Evolutionary conservation across 2,888 invertebrate species (phyloP), one percentile per base, ranked within the genome.

Genomic region (Tolmerus cingulatus): DNA sequence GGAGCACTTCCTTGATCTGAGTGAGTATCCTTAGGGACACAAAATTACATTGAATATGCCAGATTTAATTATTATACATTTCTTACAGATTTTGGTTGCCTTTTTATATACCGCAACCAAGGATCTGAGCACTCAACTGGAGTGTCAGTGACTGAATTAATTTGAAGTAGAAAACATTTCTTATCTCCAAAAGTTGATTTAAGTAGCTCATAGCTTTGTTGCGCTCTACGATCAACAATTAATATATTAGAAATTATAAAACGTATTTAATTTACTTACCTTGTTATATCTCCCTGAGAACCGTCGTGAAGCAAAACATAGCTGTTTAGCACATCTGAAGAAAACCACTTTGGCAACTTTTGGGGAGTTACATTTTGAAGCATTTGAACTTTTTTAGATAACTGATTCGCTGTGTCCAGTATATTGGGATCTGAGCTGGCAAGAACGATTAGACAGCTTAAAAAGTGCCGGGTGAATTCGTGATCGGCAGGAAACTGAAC

Each of bases 401-500:
- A 93, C 89, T 95, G 94, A 90, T 96, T 95, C 90, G 98, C 96
- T 89, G 96, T 95, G 89, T 97, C 97, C 88, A 97, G 92, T 7
- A 98, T 96, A 93, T 95, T 95, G 0, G 95, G 94, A 92, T 97
- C 97, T 46, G 94, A 93, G 46, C 96, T 95, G 30, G 96, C 95
- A 27, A 95, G 94, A 16, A 96, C 95, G 90, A 97, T 94, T 90
- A 97, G 94, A 91, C 97, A 97, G 16, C 96, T 96, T 86, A 97
- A 91, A 91, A 96, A 96, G 92, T 98, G 97, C 91, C 97, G 97
- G 0, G 98, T 96, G 91, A 98, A 99, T 93, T 99, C 99, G 93
- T 99, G 99, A 91, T 99, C 99, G 5, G 97, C 96, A 23, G 97
- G 97, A 91, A 96, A 97, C 91, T 97, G 96, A 88, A 97, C 95